Percentiles rank a stretch among this genome's conserved stretches.
These are phyloP conservation scores for Oikopleura dioica DNA, from an alignment of 23 tunicate species.

Conservation along the genomic window DNA sequence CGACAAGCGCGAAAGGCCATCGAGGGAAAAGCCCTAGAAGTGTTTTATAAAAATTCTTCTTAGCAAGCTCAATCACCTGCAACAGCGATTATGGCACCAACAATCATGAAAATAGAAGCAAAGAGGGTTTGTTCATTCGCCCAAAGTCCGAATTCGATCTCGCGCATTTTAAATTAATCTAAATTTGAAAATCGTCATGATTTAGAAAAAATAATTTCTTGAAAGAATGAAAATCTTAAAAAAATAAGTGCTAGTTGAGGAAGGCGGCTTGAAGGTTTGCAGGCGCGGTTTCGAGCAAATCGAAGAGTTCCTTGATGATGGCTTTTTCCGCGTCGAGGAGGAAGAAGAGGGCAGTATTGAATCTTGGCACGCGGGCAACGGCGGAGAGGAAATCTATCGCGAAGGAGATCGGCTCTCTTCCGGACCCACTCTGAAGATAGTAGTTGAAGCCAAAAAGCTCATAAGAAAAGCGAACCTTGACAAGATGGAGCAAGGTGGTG, in stretches of 20 bases:
- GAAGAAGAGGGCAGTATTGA: background rate
- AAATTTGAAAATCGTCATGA: background rate
- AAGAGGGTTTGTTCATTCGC: background rate
- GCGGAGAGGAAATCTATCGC: background rate
- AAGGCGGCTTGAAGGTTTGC: background rate
- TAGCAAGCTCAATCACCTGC: background rate
- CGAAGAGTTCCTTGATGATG: background rate
- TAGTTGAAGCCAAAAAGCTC: background rate
- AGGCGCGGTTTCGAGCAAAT: background rate
- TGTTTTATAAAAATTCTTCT: background rate
- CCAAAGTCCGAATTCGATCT: background rate
- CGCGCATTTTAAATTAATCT: background rate
- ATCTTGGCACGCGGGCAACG: background rate
- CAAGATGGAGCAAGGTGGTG: background rate
- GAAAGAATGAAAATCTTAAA: background rate
- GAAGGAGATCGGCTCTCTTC: background rate
- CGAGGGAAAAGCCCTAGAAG: background rate
- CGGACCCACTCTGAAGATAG: background rate
- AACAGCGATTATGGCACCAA: background rate
- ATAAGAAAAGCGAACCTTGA: background rate
- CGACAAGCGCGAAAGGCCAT: background rate
- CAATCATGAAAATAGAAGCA: background rate
- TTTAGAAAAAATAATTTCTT: background rate
- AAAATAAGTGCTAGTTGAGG: background rate
- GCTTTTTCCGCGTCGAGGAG: background rate